A percentile compares a stretch with the other conserved stretches of the same genome.
phyloP scores from a whole-genome alignment of 1,140 invertebrate species.

The Carposina sasakii region DNA sequence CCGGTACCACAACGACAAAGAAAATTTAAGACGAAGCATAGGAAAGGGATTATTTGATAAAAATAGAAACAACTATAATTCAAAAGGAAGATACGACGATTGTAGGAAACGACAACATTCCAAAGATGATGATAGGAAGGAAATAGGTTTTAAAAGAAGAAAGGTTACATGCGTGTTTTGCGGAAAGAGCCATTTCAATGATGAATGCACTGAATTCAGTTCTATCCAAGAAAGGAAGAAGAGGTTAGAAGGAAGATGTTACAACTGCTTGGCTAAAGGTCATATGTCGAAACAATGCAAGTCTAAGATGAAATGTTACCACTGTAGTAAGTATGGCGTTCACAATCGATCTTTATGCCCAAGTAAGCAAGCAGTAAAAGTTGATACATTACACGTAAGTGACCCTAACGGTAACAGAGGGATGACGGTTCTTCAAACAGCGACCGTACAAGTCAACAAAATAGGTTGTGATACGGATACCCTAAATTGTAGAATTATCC shows the following conservation, averaged over 20 bases:
- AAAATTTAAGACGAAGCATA: too few relatives aligned
- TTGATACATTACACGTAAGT: background rate
- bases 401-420: background rate
- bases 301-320: background rate
- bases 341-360: constrained; percentile 4
- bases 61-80: too few relatives aligned
- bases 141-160: too few relatives aligned
- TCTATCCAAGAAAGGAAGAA: background rate
- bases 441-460: background rate
- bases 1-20: too few relatives aligned
- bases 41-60: too few relatives aligned
- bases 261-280: background rate
- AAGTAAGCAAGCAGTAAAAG: background rate
- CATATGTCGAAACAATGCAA: background rate
- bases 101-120: too few relatives aligned
- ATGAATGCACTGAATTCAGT: background rate
- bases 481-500: background rate
- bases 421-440: constrained; percentile 1
- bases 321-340: background rate
- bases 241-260: background rate
- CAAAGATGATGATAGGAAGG: too few relatives aligned
- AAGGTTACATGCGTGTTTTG: background rate
- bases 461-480: background rate
- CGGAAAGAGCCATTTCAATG: background rate
- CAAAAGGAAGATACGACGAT: too few relatives aligned